Evolutionary conservation across 2,888 invertebrate species (phyloP), one percentile per base, ranked within the genome.

Genomic region (Thumatha senex): DNA sequence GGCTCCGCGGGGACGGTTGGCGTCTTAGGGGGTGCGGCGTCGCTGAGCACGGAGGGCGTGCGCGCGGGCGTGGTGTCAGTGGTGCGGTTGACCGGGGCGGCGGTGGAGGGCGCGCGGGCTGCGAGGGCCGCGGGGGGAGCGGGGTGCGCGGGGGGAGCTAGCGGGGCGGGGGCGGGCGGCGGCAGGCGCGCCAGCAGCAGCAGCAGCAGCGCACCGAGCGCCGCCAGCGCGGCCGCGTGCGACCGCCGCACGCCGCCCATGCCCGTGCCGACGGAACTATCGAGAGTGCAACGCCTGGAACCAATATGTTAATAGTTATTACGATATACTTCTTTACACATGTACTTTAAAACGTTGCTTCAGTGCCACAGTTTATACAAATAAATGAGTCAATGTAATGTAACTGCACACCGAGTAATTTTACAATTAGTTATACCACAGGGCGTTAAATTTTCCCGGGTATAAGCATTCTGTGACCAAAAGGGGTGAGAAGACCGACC

Each of bases 101-200:
- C 57, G 78, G 74, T 55, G 80, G 78, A 50, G 83, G 10, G 47
- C 51, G 44, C 24, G 65, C 54, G 48, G 53, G 29, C n/a, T 49
- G 61, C n/a, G 54, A 38, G 43, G 48, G 45, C 52, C 58, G 48
- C 44, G 58, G 41, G 43, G 54, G 51, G 46, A 56, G 36, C 48
- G 45, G 53, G 47, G 40, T 47, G 42, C 50, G 55, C 40, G 36
- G 49, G 45, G 39, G 51, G 34, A 58, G n/a, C 52, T 34, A 38
- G 61, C 46, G 59, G 49, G 54, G 57, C 58, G 48, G 51, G 48
- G 41, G 63, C 44, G 56, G 63, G 56, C 40, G 63, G 63, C 61
- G 80, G 80, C 61, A 79, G 79, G 56, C 78, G 71, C 64, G 84
- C 83, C 66, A 84, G 80, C 76, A 86, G 82, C 74, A 84, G 78